These are phyloP conservation scores for Oenanthe oenanthe DNA, from an alignment of 2,113 vertebrate species.

Conservation along the genomic window DNA sequence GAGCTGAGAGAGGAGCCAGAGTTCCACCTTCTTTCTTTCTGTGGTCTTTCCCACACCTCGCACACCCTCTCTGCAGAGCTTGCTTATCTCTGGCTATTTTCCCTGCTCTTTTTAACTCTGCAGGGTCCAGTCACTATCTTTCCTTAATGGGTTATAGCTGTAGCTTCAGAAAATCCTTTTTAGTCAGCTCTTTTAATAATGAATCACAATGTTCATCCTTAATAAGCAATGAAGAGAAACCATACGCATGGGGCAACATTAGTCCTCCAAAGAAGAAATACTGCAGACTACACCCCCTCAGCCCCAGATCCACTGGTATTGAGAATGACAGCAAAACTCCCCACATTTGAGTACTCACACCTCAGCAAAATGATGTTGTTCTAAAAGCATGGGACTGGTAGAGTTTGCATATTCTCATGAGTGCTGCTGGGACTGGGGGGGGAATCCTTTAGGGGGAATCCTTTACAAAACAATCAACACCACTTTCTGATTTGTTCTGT, in stretches of 20 bases:
- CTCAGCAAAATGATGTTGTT: background rate
- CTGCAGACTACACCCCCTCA: background rate
- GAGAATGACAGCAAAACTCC: background rate
- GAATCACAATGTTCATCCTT: background rate
- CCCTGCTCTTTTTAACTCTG: background rate
- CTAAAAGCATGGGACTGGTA: background rate
- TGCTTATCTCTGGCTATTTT: background rate
- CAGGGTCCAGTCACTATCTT: background rate
- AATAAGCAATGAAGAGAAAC: background rate
- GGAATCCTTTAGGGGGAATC: background rate
- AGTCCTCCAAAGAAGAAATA: background rate
- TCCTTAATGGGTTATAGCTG: background rate
- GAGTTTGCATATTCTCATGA: background rate
- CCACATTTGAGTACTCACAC: background rate
- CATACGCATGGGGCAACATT: background rate
- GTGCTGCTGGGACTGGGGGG: background rate
- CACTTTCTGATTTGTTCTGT: background rate
- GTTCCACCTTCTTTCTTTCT: background rate
- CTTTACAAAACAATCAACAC: background rate
- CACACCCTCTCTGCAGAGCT: background rate
- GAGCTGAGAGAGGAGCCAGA: background rate
- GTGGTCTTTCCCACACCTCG: background rate
- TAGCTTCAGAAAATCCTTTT: background rate
- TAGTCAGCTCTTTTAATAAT: background rate
- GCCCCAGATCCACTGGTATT: background rate